Percentiles rank a stretch among this genome's conserved stretches.
phyloP scores from a whole-genome alignment of 2,113 vertebrate species.

The Panthera leo region DNA sequence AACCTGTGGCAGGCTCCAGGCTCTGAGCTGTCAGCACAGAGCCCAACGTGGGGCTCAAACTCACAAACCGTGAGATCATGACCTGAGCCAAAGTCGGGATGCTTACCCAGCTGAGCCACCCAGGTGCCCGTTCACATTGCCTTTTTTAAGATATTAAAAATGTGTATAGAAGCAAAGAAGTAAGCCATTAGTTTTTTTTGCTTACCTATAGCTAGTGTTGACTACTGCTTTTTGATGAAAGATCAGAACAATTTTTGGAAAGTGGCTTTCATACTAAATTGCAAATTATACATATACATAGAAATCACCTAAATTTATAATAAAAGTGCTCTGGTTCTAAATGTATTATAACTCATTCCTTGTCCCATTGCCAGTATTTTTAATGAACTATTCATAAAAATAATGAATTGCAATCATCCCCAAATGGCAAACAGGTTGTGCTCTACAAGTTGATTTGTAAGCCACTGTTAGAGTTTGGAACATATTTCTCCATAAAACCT shows the following conservation, averaged over 20 bases:
- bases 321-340: background rate
- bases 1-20: too few species aligned
- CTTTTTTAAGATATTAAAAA: background rate
- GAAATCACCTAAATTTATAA: background rate
- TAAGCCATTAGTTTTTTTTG: background rate
- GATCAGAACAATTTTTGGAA: background rate
- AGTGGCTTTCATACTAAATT: background rate
- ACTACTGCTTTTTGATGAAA: background rate
- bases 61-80: too few species aligned
- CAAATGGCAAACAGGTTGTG: background rate
- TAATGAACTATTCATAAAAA: background rate
- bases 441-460: conserved; percentile 7
- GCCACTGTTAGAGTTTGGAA: background rate
- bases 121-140: background rate
- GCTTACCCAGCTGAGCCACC: too few species aligned
- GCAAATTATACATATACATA: background rate
- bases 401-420: background rate
- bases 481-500: background rate
- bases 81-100: too few species aligned
- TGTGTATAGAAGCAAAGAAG: background rate
- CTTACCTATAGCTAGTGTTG: background rate
- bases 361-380: background rate
- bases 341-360: background rate
- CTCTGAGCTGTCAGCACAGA: too few species aligned
- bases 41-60: too few species aligned